A percentile compares a stretch with the other conserved stretches of the same genome.
Evolutionary conservation across 2,113 vertebrate genomes (phyloP).

Genomic region (Rhinolophus sinicus): DNA sequence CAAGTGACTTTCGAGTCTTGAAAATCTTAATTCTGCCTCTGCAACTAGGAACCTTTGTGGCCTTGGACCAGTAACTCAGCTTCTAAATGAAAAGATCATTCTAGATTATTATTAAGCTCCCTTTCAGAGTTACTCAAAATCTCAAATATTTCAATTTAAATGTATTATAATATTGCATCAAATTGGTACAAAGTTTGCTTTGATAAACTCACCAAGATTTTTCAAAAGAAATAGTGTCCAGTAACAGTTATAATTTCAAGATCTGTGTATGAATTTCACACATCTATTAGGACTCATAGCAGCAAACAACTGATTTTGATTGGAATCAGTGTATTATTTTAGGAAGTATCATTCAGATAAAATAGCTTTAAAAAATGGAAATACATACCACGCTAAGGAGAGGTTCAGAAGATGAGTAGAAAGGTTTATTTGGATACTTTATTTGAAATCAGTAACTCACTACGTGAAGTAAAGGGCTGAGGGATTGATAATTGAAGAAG

Average conservation of each 20-base stretch:
- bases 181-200: neutral
- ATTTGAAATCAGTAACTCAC: neutral
- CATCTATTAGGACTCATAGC: neutral
- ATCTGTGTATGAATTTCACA: neutral
- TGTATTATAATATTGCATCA: neutral
- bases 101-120: neutral
- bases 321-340: neutral
- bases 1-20: neutral
- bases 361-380: neutral
- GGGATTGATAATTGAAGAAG: neutral
- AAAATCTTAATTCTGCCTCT: neutral
- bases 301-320: neutral
- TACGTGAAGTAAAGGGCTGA: neutral
- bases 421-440: neutral
- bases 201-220: neutral
- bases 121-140: neutral
- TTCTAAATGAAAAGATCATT: neutral
- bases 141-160: conserved; percentile 9
- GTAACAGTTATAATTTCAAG: neutral
- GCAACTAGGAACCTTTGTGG: neutral
- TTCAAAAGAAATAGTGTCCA: neutral
- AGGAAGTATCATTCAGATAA: neutral
- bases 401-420: neutral
- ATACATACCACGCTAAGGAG: neutral
- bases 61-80: neutral